These are phyloP conservation scores for Neomicropteryx cornuta DNA, from an alignment of 1,140 invertebrate genomes.

Conservation along the genomic window DNA sequence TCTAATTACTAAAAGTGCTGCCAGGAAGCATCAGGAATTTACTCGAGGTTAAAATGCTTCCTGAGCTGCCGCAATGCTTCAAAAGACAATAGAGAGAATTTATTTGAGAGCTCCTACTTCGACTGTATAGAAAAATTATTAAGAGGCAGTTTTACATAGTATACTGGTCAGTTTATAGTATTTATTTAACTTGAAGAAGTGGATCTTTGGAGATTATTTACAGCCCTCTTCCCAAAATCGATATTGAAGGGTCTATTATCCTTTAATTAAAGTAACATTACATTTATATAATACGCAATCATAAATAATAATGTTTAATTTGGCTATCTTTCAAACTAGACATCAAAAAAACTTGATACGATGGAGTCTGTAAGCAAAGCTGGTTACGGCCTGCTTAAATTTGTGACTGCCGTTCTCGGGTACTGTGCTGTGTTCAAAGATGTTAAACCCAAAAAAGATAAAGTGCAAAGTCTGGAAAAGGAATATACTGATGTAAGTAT, in stretches of 20 bases:
- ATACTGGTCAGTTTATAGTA: no score
- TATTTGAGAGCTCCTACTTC: no score
- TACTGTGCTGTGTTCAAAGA: slow-evolving; percentile 78
- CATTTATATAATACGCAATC: not conserved
- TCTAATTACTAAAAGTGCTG: no score
- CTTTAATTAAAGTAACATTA: not conserved
- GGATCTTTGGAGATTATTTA: not conserved
- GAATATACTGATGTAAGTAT: slow-evolving; percentile 31
- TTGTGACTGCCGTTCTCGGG: slow-evolving; percentile 72
- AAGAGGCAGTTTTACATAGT: no score
- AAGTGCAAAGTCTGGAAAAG: slow-evolving; percentile 61
- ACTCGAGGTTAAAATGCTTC: no score
- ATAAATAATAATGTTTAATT: slow-evolving; percentile 1
- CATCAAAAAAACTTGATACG: slow-evolving; percentile 56
- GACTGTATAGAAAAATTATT: no score
- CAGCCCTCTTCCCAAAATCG: not conserved
- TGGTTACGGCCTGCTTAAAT: slow-evolving; percentile 72
- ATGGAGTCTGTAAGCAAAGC: slow-evolving; percentile 70
- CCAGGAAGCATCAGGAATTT: no score
- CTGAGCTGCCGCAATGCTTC: no score
- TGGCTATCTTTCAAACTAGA: slow-evolving; percentile 15
- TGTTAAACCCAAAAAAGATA: slow-evolving; percentile 80
- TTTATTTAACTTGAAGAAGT: not conserved
- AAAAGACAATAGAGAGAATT: no score
- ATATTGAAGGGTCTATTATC: no score